Evolutionary conservation across 2,888 invertebrate species (phyloP), one percentile per base, ranked within the genome.

Genomic region (Imbricaverruca yamaguchii): DNA sequence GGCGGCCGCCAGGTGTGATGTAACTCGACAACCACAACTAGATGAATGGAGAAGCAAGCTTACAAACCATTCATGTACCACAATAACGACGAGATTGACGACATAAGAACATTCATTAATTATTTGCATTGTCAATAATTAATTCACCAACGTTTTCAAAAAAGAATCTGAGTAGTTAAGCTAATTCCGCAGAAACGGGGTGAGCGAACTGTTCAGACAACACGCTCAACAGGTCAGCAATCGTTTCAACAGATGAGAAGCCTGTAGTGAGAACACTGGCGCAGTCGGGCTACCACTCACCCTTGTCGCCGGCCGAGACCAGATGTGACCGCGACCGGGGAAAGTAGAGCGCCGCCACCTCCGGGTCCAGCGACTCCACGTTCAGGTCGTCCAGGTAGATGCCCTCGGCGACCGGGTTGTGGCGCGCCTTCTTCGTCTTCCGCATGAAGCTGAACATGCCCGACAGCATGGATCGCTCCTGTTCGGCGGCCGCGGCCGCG

Each of bases 361-460:
- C 95, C n/a, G 96, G 97, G 87, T 97, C 95, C 88, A 97, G 91
- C 85, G 92, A 92, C 81, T 95, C 94, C 57, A 94, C 91, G 86
- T 95, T 95, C 83, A 96, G 89, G 86, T 98, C 97, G 81, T 96
- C 96, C 82, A 98, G 90, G 88, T 97, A 98, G 84, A 97, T 93
- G 81, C 95, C 95, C 85, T 93, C 94, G 21, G 91, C 89, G 85
- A 90, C 90, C 56, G 90, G 90, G 85, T 89, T 86, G 83, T 87
- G 86, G 15, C 86, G 85, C 23, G 85, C 85, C 81, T 85, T 84
- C 86, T 90, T 90, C 67, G 91, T 92, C 85, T 91, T 91, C 87
- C 93, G 92, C 93, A 97, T 97, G 88, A 97, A 97, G 84, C 94
- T 93, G 88, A 97, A 94, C 93, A 97, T 94, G 85, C 93, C 94